phyloP scores from a whole-genome alignment of 1,140 invertebrate genomes.

The Eriocheir sinensis region DNA sequence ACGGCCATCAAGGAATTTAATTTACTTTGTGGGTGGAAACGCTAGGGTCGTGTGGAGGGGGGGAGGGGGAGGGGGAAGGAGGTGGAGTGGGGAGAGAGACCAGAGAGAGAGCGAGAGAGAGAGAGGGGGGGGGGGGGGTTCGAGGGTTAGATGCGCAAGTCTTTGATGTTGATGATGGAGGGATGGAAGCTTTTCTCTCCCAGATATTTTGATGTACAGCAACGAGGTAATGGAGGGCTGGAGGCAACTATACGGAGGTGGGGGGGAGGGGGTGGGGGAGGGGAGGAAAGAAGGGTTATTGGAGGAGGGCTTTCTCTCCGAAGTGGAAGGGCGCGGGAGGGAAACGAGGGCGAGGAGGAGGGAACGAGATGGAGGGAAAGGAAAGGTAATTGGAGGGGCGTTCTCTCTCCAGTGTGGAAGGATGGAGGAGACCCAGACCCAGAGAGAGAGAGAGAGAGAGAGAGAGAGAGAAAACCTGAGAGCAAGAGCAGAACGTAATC shows the following conservation, averaged over 20 bases:
- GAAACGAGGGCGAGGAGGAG: not conserved
- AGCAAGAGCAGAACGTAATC: not conserved
- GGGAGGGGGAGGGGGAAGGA: slow-evolving; percentile 42
- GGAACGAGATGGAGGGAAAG: not conserved
- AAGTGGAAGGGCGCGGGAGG: not conserved
- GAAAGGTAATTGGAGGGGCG: not conserved
- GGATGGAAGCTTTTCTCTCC: slow-evolving; percentile 42
- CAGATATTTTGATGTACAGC: slow-evolving; percentile 33
- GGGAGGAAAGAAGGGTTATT: not conserved
- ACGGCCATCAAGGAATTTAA: slow-evolving; percentile 79
- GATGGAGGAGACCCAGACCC: not conserved
- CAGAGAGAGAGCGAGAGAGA: not conserved
- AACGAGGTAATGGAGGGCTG: not conserved
- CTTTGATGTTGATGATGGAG: not conserved
- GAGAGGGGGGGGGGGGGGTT: slow-evolving; percentile 8
- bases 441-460: slow-evolving; percentile 31
- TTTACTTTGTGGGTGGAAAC: slow-evolving; percentile 79
- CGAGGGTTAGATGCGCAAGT: slow-evolving; percentile 34
- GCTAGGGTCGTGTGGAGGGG: slow-evolving; percentile 48
- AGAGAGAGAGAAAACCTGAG: slow-evolving; percentile 31
- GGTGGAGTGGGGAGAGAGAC: not conserved
- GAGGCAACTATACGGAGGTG: not conserved
- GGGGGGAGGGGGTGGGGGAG: not conserved
- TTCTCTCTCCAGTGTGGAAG: not conserved
- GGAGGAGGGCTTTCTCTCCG: not conserved